These are phyloP conservation scores for Philotrypesis tridentata DNA, from an alignment of 1,140 invertebrate species.

Conservation along the genomic window DNA sequence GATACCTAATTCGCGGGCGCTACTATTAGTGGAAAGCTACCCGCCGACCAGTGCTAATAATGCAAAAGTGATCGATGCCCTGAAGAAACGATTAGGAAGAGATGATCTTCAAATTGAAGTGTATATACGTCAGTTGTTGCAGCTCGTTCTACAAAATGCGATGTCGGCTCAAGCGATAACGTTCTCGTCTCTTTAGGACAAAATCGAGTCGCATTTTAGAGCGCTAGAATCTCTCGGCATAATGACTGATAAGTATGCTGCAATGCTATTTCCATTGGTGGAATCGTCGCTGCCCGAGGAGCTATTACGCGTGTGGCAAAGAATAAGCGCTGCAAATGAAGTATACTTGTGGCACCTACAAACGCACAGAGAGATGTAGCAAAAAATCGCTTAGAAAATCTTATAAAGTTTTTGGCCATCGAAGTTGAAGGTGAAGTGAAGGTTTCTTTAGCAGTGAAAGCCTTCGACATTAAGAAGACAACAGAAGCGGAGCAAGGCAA, in stretches of 20 bases:
- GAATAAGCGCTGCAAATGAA: not conserved
- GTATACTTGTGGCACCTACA: not conserved
- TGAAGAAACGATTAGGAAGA: constrained; percentile 54
- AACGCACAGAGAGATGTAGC: not conserved
- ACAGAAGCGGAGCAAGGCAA: not conserved
- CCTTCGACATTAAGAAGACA: not conserved
- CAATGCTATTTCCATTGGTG: constrained; percentile 38
- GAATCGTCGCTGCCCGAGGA: constrained; percentile 18
- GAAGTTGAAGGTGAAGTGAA: not conserved
- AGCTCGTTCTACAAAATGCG: constrained; percentile 40
- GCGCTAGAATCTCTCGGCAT: constrained; percentile 26
- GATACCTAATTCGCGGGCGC: constrained; percentile 18
- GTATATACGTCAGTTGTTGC: constrained; percentile 12
- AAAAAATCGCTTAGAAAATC: not conserved
- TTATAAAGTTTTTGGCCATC: not conserved
- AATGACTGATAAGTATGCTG: constrained; percentile 44
- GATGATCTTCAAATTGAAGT: not conserved
- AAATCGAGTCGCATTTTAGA: not conserved
- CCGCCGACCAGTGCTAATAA: constrained; percentile 56
- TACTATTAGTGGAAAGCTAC: constrained; percentile 52
- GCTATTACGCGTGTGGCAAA: constrained; percentile 26
- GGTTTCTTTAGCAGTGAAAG: not conserved
- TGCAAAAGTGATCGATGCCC: constrained; percentile 51
- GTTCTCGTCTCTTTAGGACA: not conserved
- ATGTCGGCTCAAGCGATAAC: too few species aligned